These are phyloP conservation scores for Beris chalybata DNA, from an alignment of 2,888 invertebrate genomes.

Conservation along the genomic window DNA sequence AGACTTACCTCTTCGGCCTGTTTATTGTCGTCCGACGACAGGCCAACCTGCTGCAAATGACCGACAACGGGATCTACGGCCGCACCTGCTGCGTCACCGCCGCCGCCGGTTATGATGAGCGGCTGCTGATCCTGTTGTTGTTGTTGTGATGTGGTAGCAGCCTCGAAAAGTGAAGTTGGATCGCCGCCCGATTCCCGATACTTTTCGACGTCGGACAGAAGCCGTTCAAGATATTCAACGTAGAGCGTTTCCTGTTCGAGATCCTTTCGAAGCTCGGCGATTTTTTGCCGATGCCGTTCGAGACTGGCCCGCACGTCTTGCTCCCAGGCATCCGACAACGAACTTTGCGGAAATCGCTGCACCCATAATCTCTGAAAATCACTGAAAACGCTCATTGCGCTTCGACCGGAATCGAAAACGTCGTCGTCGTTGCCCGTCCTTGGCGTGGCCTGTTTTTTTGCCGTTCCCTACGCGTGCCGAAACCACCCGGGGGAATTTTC, in stretches of 20 bases:
- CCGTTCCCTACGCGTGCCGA: slow-evolving; percentile 8
- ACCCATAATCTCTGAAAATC: slow-evolving; percentile 92
- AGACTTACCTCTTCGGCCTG: slow-evolving; percentile 43
- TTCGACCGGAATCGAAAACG: too few relatives aligned
- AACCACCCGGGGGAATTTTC: background rate
- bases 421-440: too few relatives aligned
- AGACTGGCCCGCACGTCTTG: slow-evolving; percentile 90
- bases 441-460: too few relatives aligned
- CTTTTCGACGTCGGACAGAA: slow-evolving; percentile 83
- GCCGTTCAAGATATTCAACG: slow-evolving; percentile 83
- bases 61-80: slow-evolving; percentile 3
- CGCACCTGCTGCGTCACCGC: slow-evolving; percentile 2
- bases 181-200: slow-evolving; percentile 64
- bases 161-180: slow-evolving; percentile 57
- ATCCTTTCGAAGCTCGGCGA: slow-evolving; percentile 78
- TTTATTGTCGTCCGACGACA: slow-evolving; percentile 41
- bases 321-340: slow-evolving; percentile 89
- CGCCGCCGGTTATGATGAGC: slow-evolving; percentile 2
- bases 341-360: slow-evolving; percentile 87
- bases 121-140: slow-evolving; percentile 34
- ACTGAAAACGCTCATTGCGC: slow-evolving; percentile 78
- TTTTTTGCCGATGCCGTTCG: slow-evolving; percentile 86
- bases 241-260: slow-evolving; percentile 89
- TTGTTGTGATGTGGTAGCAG: slow-evolving; percentile 47
- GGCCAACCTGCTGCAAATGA: slow-evolving; percentile 23